These are phyloP conservation scores for Lanius ludovicianus DNA, from an alignment of 2,113 vertebrate genomes.

Conservation along the genomic window DNA sequence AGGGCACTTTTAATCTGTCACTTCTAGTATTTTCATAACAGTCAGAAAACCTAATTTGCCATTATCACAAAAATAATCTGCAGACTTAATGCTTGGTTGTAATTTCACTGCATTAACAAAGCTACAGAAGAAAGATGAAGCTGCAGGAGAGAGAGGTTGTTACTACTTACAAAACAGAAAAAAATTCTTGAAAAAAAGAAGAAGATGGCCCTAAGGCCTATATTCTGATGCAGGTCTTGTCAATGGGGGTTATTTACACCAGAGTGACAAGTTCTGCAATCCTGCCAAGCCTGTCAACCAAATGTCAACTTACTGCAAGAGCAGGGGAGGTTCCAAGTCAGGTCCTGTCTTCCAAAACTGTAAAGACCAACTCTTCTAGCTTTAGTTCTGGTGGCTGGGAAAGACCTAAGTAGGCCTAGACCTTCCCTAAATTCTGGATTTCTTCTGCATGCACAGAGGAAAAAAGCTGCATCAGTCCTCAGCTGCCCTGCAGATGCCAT, in stretches of 20 bases:
- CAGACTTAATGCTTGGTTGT: background rate
- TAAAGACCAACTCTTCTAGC: background rate
- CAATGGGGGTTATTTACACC: background rate
- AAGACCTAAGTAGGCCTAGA: background rate
- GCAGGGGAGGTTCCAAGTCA: rapidly evolving
- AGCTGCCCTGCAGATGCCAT: background rate
- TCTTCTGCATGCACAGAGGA: background rate
- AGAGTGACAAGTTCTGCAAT: background rate
- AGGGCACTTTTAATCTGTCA: background rate
- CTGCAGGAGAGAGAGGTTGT: background rate
- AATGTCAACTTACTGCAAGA: background rate
- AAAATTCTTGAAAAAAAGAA: background rate
- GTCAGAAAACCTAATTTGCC: background rate
- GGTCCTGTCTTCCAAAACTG: background rate
- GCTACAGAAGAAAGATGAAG: background rate
- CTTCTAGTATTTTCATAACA: background rate
- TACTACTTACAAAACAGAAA: background rate
- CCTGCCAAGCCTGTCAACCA: background rate
- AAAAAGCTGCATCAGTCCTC: too few species aligned
- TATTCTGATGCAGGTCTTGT: background rate
- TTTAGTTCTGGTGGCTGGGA: background rate
- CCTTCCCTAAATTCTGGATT: background rate
- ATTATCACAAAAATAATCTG: background rate
- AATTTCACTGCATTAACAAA: background rate
- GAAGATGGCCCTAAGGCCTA: background rate